phyloP scores from a whole-genome alignment of 2,797 vertebrate genomes.

The Chloroceryle amazona region DNA sequence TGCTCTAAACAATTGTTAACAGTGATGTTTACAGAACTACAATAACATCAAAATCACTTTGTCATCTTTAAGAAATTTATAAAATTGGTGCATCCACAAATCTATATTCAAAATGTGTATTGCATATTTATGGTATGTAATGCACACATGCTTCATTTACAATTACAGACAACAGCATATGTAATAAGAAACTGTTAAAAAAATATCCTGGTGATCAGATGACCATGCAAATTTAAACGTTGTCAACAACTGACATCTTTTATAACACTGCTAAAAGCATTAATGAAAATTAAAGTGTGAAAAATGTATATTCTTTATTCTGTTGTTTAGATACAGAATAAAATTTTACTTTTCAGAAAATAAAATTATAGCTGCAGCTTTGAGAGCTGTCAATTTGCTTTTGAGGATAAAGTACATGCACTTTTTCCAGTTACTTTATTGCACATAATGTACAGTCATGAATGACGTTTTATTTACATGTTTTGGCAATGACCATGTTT shows the following conservation, averaged over 20 bases:
- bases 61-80: not conserved
- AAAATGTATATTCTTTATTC: conserved; percentile 73
- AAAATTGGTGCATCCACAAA: not conserved
- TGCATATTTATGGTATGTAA: not conserved
- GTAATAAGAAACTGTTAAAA: not conserved
- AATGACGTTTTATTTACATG: conserved; percentile 65
- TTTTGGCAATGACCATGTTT: conserved; percentile 54
- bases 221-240: not conserved
- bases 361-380: conserved; percentile 57
- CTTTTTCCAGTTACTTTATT: conserved; percentile 76
- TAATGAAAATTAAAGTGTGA: conserved; percentile 60
- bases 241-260: conserved; percentile 4
- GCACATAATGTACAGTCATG: conserved; percentile 71
- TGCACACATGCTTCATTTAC: not conserved
- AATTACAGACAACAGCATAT: not conserved
- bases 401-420: conserved; percentile 66
- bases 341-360: conserved; percentile 62
- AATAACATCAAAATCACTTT: not conserved
- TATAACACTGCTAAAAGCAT: conserved; percentile 38
- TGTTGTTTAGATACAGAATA: conserved; percentile 65
- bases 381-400: conserved; percentile 40
- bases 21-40: not conserved
- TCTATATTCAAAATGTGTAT: not conserved
- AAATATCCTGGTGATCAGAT: not conserved
- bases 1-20: not conserved